Base-by-base conservation (phyloP, 2,888 invertebrate genomes). In the Conistra vaccinii region DNA sequence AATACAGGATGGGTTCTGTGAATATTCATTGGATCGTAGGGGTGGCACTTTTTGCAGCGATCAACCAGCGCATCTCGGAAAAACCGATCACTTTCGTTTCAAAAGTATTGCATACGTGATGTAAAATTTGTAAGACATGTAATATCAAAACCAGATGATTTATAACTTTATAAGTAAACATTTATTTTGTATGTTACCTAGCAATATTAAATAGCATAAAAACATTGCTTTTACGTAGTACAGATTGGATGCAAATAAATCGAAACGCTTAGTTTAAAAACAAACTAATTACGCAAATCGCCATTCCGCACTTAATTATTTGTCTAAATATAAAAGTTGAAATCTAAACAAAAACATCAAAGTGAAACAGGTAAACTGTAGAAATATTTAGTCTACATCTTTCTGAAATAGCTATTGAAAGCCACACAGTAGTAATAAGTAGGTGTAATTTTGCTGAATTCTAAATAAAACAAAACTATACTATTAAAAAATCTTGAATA, bases 11-110 rank as follows among this genome's bases (percentile, higher is more conserved):
- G 85, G 86, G 87, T 88, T 87, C 84, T 88, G 87, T 92, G 92
- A 91, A 93, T 93, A 92, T 92, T 92, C 92, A 92, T 90, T 88
- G 86, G 73, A 58, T 57, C n/a, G 66, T 76, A 88, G 88, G 88
- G 88, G 39, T 88, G 86, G 32, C 77, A 72, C 61, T 80, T 83
- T 75, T 78, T 81, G 57, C 53, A 61, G 60, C 65, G 51, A 76
- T 69, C 68, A 76, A 48, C 58, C 55, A 68, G 67, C 42, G 67
- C 63, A 68, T n/a, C 62, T 23, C 58, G 12, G 23, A 9, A 73
- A 69, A 61, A 45, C 29, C 39, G 32, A 66, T 45, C 45, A 60
- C 32, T 66, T 66, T 42, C 29, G 6, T 57, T 69, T 57, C 9
- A 32, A 78, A 62, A 55, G 7, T 39, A 12, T 72, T 51, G 55